A percentile compares a stretch with the other conserved stretches of the same genome.
phyloP scores from a whole-genome alignment of 2,797 vertebrate genomes.

The Labeo calbasu region DNA sequence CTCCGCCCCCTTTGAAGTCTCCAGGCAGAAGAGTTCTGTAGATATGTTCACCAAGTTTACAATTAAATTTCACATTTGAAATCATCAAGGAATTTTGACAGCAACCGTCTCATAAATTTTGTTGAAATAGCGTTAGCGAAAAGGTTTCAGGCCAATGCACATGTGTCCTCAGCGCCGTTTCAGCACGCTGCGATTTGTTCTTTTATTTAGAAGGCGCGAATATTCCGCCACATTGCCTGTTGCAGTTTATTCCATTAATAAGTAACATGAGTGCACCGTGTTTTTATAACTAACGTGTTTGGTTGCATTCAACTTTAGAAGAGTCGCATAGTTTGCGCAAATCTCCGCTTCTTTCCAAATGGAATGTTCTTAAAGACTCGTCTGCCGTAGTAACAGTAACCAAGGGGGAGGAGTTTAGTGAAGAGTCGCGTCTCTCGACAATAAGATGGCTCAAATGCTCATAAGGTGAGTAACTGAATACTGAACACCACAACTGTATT shows the following conservation, averaged over 20 bases:
- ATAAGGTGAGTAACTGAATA: background rate
- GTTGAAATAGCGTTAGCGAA: background rate
- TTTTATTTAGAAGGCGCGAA: background rate
- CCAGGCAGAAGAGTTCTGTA: background rate
- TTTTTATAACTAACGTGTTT: background rate
- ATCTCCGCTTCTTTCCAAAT: background rate
- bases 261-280: background rate
- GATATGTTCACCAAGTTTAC: background rate
- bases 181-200: background rate
- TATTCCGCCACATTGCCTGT: background rate
- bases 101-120: background rate
- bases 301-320: background rate
- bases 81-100: background rate
- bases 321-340: background rate
- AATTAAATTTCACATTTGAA: constrained; percentile 1
- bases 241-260: background rate
- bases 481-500: background rate
- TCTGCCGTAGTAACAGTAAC: background rate
- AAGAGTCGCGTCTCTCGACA: background rate
- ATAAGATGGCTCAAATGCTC: background rate
- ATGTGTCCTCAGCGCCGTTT: no score
- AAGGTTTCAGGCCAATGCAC: background rate
- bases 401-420: background rate
- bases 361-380: background rate
- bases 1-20: background rate